Conservation (phyloP, 2,888 invertebrate genomes). For the Cerceris ruficornis region DNA sequence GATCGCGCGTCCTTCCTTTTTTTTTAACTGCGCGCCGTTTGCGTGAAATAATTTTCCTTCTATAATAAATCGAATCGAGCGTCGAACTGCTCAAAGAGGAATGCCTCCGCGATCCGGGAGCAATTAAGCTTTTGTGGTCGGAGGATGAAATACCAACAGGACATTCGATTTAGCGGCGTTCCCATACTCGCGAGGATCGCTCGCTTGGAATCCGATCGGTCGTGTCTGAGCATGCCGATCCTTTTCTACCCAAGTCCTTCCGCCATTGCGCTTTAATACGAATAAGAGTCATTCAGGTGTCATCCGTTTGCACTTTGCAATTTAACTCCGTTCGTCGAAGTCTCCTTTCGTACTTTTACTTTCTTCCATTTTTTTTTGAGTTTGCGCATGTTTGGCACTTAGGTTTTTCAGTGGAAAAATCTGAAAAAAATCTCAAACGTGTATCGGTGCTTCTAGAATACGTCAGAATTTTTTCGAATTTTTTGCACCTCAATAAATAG, state of each 20-base stretch:
- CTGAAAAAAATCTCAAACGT: too few species aligned
- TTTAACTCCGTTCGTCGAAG: too few species aligned
- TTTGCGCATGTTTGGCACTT: too few species aligned
- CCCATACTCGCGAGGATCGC: neutral
- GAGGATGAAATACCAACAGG: conserved; percentile 36
- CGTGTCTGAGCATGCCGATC: conserved; percentile 26
- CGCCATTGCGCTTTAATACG: neutral
- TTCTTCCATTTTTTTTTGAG: too few species aligned
- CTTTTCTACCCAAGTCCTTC: conserved; percentile 25
- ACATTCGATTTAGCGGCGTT: conserved; percentile 43
- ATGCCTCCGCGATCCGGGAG: conserved; percentile 26
- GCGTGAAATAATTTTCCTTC: conserved; percentile 32
- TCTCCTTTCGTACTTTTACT: too few species aligned
- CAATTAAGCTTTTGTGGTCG: conserved; percentile 44
- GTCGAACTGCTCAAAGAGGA: conserved; percentile 35
- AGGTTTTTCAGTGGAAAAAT: too few species aligned
- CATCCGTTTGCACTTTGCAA: too few species aligned
- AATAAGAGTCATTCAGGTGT: neutral
- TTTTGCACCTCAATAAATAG: too few species aligned
- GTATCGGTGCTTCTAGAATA: too few species aligned
- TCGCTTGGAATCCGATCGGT: conserved; percentile 16
- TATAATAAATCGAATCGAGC: conserved; percentile 22
- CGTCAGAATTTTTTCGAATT: too few species aligned
- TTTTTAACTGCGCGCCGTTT: neutral
- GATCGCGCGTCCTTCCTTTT: neutral